A percentile compares a stretch with the other conserved stretches of the same genome.
phyloP scores from a whole-genome alignment of 2,797 vertebrate genomes.

The Sebastolobus altivelis region DNA sequence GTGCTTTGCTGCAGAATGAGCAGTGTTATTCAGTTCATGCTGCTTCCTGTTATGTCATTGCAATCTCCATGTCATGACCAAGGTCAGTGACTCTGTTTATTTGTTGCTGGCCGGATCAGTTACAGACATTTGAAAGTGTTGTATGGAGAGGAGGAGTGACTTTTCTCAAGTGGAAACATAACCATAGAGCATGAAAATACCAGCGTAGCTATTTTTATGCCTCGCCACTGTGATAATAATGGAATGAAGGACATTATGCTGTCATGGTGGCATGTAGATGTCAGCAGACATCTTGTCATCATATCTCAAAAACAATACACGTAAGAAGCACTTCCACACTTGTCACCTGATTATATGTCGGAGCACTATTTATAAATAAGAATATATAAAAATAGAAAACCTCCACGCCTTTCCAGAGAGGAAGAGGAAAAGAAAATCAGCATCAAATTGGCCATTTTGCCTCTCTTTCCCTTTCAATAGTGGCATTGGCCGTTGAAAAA shows the following conservation, averaged over 20 bases:
- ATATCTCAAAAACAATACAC: constrained; percentile 39
- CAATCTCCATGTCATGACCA: constrained; percentile 54
- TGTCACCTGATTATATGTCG: background rate
- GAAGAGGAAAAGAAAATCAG: background rate
- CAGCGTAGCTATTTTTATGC: constrained; percentile 62
- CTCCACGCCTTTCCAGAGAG: background rate
- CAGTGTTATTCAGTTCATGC: constrained; percentile 32
- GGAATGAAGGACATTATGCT: constrained; percentile 44
- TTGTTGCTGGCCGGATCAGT: constrained; percentile 60
- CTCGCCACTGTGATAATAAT: constrained; percentile 51
- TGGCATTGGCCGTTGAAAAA: background rate
- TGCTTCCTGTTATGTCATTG: constrained; percentile 73
- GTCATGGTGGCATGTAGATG: constrained; percentile 36
- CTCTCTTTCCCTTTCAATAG: constrained; percentile 7
- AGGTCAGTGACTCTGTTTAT: constrained; percentile 70
- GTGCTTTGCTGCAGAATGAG: constrained; percentile 36
- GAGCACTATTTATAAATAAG: background rate
- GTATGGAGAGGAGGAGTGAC: constrained; percentile 25
- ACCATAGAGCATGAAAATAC: constrained; percentile 37
- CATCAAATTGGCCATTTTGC: background rate
- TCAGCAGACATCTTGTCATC: constrained; percentile 30
- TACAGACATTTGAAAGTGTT: constrained; percentile 45
- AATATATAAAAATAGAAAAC: background rate
- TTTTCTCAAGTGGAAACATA: constrained; percentile 35
- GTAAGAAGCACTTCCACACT: background rate